Conservation (phyloP, 2,888 invertebrate species). For the Diaphora mendica region DNA sequence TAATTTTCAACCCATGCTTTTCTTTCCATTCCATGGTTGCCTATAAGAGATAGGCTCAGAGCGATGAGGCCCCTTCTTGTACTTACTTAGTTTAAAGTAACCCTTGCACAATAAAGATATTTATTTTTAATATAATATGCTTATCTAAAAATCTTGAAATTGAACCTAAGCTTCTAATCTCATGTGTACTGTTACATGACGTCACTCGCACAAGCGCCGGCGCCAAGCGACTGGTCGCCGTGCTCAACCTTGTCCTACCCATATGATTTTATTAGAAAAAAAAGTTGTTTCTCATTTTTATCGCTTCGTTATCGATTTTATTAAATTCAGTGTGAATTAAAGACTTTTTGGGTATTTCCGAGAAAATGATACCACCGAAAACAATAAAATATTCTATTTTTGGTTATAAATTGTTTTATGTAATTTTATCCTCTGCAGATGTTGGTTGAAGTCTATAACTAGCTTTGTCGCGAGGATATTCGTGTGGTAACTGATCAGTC, state of each 20-base stretch:
- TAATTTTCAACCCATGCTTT: no score
- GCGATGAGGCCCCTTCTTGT: no score
- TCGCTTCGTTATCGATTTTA: constrained; percentile 29
- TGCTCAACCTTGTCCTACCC: constrained; percentile 59
- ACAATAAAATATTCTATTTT: constrained; percentile 34
- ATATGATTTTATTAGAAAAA: constrained; percentile 54
- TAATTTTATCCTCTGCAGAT: constrained; percentile 22
- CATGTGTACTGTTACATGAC: constrained; percentile 43
- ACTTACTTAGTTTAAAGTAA: no score
- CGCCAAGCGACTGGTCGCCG: constrained; percentile 63
- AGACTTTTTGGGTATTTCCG: constrained; percentile 37
- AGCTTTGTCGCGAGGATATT: neutral
- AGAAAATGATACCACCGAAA: constrained; percentile 25
- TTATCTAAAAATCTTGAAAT: neutral
- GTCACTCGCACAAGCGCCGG: constrained; percentile 69
- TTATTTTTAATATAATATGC: no score
- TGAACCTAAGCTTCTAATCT: constrained; percentile 27
- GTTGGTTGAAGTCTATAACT: neutral
- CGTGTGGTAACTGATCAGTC: no score
- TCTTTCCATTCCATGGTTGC: no score
- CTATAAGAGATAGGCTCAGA: no score
- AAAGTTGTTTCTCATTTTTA: constrained; percentile 31
- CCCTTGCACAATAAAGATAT: no score
- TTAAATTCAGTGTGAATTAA: constrained; percentile 21
- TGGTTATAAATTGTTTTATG: constrained; percentile 15